Evolutionary conservation across 2,113 vertebrate species (phyloP).

Genomic region (Anoplopoma fimbria): DNA sequence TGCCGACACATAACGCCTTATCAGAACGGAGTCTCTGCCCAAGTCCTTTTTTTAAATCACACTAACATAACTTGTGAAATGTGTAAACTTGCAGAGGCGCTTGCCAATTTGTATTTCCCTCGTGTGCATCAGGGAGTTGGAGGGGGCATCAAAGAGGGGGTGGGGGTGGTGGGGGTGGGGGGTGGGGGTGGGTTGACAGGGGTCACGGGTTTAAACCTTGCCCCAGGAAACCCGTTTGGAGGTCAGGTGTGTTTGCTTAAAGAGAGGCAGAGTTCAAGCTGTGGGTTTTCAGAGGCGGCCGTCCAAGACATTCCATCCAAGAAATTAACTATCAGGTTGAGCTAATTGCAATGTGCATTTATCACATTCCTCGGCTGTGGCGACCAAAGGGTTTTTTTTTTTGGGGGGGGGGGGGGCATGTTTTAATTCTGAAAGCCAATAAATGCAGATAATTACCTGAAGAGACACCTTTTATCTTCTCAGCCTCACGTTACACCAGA

Average conservation of each 20-base stretch:
- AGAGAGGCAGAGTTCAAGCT: conserved; percentile 72
- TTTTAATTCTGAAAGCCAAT: conserved; percentile 31
- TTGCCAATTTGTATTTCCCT: conserved; percentile 36
- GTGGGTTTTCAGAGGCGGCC: conserved; percentile 58
- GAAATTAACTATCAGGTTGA: conserved; percentile 70
- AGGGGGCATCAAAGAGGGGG: conserved; percentile 61
- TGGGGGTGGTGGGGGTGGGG: too few relatives aligned
- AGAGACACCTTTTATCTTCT: not conserved
- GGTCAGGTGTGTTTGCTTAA: conserved; percentile 82
- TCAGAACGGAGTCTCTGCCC: conserved; percentile 38
- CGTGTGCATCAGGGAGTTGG: conserved; percentile 16
- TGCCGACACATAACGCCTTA: conserved; percentile 13
- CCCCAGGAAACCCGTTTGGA: conserved; percentile 70
- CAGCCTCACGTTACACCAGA: not conserved
- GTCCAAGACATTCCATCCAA: conserved; percentile 69
- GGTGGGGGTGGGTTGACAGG: too few relatives aligned
- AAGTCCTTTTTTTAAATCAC: conserved; percentile 28
- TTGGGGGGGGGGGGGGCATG: not conserved
- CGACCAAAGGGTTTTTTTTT: not conserved
- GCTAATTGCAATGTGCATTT: conserved; percentile 70
- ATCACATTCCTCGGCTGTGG: conserved; percentile 56
- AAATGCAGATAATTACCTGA: conserved; percentile 19
- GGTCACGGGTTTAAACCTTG: conserved; percentile 79
- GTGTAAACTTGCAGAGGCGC: conserved; percentile 16
- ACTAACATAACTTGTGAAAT: conserved; percentile 21